phyloP scores from a whole-genome alignment of 2,797 vertebrate genomes.

The Melanogrammus aeglefinus region DNA sequence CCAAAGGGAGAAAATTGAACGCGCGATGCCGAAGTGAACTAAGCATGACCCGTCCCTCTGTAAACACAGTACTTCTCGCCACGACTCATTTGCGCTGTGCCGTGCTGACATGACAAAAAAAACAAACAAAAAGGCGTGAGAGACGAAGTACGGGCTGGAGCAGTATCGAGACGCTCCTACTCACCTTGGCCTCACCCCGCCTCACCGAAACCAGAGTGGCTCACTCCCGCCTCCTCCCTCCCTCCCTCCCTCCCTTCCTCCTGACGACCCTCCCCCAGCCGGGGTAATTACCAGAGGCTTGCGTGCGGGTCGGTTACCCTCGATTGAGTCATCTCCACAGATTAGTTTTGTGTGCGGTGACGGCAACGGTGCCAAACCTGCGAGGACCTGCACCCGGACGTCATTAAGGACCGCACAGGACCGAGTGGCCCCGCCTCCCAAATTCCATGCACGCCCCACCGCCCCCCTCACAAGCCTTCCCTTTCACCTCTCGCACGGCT shows the following conservation, averaged over 20 bases:
- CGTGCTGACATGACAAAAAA: slow-evolving; percentile 53
- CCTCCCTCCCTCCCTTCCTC: slow-evolving; percentile 14
- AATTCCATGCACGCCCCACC: slow-evolving; percentile 20
- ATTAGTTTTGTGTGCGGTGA: slow-evolving; percentile 48
- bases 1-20: background rate
- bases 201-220: slow-evolving; percentile 36
- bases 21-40: slow-evolving; percentile 41
- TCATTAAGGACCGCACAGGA: slow-evolving; percentile 34
- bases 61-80: slow-evolving; percentile 53
- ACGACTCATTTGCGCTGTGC: slow-evolving; percentile 51
- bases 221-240: background rate
- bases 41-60: slow-evolving; percentile 56
- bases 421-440: slow-evolving; percentile 25
- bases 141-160: background rate
- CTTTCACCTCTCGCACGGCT: slow-evolving; percentile 26
- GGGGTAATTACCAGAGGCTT: slow-evolving; percentile 54
- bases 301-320: slow-evolving; percentile 61
- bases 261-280: slow-evolving; percentile 15
- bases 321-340: slow-evolving; percentile 62
- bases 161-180: background rate
- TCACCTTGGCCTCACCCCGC: slow-evolving; percentile 13
- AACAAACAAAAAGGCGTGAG: slow-evolving; percentile 11
- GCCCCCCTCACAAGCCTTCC: slow-evolving; percentile 44
- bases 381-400: slow-evolving; percentile 50
- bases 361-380: slow-evolving; percentile 49